These are phyloP conservation scores for Apodemia duryi DNA, from an alignment of 2,888 invertebrate genomes.

Conservation along the genomic window DNA sequence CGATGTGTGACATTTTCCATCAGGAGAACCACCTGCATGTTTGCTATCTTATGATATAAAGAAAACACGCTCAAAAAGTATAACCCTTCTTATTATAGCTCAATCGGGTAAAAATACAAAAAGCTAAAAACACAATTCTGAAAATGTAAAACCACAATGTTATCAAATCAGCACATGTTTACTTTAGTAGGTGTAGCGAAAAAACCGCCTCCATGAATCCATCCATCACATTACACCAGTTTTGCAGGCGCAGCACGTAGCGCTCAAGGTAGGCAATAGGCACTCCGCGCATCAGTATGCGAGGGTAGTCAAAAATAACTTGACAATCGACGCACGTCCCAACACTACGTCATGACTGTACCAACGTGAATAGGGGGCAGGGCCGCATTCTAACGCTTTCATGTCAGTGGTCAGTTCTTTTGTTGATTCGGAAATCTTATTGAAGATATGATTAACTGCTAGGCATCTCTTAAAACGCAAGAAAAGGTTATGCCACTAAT, in stretches of 20 bases:
- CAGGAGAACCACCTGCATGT: no score
- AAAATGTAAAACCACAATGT: neutral
- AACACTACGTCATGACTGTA: conserved; percentile 69
- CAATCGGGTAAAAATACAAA: neutral
- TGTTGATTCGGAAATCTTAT: no score
- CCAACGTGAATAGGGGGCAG: conserved; percentile 51
- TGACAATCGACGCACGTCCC: conserved; percentile 58
- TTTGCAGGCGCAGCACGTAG: conserved; percentile 22
- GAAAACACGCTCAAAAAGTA: no score
- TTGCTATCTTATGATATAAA: no score
- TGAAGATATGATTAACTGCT: neutral
- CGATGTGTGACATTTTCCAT: no score
- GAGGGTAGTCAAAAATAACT: conserved; percentile 31
- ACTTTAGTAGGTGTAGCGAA: conserved; percentile 7
- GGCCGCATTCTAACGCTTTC: conserved; percentile 39
- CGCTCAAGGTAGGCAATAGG: conserved; percentile 26
- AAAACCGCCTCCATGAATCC: conserved; percentile 1
- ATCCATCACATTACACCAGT: conserved; percentile 1
- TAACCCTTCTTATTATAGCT: no score
- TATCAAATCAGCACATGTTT: conserved; percentile 3
- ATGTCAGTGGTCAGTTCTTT: no score
- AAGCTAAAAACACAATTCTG: neutral
- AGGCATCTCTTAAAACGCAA: neutral
- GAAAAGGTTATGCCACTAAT: neutral
- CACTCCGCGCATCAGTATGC: conserved; percentile 27